Percentiles rank a stretch among this genome's conserved stretches.
phyloP scores from a whole-genome alignment of 2,797 vertebrate species.

The Tinamus major region DNA sequence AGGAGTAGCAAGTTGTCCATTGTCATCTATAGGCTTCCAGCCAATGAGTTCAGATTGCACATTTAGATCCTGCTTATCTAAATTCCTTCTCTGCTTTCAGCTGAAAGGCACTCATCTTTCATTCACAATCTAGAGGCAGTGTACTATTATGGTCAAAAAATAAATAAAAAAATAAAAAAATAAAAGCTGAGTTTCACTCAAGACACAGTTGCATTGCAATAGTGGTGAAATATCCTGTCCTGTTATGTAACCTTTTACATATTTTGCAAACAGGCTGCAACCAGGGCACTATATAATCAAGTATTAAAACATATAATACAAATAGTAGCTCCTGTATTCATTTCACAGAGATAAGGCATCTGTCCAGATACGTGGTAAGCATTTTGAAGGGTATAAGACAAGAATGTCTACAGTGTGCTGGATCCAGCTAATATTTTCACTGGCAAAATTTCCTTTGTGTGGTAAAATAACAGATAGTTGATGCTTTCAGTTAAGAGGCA shows the following conservation, averaged over 20 bases:
- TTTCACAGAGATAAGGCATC: rapidly evolving
- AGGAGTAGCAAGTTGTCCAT: background rate
- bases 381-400: background rate
- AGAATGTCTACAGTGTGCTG: rapidly evolving
- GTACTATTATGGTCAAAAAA: background rate
- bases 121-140: background rate
- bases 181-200: background rate
- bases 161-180: background rate
- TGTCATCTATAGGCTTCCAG: background rate
- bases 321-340: background rate
- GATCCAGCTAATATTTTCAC: slow-evolving; percentile 16
- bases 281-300: background rate
- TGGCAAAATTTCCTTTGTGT: background rate
- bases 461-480: background rate
- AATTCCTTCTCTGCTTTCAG: background rate
- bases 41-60: background rate
- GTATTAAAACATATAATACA: background rate
- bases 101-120: background rate
- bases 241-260: background rate
- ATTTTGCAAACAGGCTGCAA: slow-evolving; percentile 23
- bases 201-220: background rate
- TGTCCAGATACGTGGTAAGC: background rate
- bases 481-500: background rate
- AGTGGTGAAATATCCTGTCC: background rate
- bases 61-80: background rate